Conservation (phyloP, 2,888 invertebrate genomes). For the Drosophila eohydei region DNA sequence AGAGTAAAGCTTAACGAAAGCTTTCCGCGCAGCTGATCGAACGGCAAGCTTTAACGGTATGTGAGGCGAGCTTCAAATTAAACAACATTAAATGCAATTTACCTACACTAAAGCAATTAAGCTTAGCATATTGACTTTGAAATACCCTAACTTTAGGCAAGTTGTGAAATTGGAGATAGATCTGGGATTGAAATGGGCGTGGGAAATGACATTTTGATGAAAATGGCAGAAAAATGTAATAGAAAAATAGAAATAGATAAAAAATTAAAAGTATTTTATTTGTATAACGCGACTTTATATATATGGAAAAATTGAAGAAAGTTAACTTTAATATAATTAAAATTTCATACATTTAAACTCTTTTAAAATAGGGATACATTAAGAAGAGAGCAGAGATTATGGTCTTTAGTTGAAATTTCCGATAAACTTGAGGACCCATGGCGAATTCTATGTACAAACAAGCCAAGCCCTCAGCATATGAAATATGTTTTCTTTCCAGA, state of each 20-base stretch:
- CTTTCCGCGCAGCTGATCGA: constrained; percentile 42
- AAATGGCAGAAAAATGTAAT: background rate
- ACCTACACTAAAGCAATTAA: background rate
- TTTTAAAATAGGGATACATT: background rate
- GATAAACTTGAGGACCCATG: background rate
- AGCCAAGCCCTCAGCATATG: constrained; percentile 7
- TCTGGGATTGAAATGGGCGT: background rate
- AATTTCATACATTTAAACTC: background rate
- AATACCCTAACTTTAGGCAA: constrained; percentile 6
- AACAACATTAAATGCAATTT: constrained; percentile 1
- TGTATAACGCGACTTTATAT: too few relatives aligned
- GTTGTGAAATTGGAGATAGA: background rate
- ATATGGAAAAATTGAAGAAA: background rate
- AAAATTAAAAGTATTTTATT: background rate
- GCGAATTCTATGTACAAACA: background rate
- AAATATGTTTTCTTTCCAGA: background rate
- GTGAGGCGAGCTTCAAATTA: constrained; percentile 28
- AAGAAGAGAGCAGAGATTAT: background rate
- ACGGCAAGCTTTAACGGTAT: constrained; percentile 42
- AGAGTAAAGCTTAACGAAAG: constrained; percentile 41
- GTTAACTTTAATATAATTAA: background rate
- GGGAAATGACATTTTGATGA: background rate
- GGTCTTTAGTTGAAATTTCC: background rate
- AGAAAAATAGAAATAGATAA: background rate
- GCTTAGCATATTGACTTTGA: background rate